A percentile compares a stretch with the other conserved stretches of the same genome.
Evolutionary conservation across 2,113 vertebrate genomes (phyloP).

Genomic region (Odontophorus gujanensis): DNA sequence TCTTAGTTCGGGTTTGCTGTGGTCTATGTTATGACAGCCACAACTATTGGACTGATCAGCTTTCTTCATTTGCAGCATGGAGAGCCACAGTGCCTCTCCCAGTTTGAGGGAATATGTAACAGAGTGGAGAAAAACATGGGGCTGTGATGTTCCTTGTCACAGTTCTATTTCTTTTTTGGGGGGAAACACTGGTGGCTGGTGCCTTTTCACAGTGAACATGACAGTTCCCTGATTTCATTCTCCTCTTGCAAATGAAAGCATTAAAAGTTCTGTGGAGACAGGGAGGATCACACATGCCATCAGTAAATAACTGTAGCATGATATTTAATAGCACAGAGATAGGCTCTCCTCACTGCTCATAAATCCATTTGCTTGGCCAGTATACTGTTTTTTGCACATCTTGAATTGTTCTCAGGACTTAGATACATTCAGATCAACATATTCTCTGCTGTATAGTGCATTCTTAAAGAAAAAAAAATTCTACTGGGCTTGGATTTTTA

Average conservation of each 20-base stretch:
- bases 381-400: background rate
- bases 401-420: background rate
- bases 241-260: background rate
- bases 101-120: background rate
- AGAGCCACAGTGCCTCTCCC: background rate
- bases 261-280: background rate
- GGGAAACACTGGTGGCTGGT: background rate
- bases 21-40: background rate
- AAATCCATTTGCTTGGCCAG: background rate
- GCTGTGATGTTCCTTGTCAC: fast-evolving
- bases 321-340: background rate
- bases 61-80: background rate
- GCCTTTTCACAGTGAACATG: background rate
- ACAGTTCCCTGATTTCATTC: background rate
- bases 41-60: fast-evolving
- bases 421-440: background rate
- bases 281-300: background rate
- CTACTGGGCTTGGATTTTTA: background rate
- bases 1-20: background rate
- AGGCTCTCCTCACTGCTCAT: background rate
- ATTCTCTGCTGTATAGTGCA: background rate
- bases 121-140: background rate
- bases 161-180: background rate
- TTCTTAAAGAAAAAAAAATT: background rate
- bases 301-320: background rate